Base-by-base conservation (phyloP, 2,888 invertebrate genomes). In the Philonicus albiceps region DNA sequence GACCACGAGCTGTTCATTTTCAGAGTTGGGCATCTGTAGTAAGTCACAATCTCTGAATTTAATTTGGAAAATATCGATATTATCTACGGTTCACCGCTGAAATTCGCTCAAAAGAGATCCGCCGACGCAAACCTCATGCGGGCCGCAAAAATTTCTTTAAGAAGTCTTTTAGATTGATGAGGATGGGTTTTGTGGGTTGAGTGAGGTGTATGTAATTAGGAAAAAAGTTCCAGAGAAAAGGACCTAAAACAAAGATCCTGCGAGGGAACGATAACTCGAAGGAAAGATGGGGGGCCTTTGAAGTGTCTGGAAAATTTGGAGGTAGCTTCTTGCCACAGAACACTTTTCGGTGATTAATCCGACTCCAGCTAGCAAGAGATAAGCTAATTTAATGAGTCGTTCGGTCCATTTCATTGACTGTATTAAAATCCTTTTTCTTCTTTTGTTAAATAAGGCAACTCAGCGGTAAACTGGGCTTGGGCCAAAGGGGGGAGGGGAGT, bases 21-120 rank as follows among this genome's bases (percentile, higher is more conserved):
- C 64, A 7, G 11, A 64, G 6, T 8, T 3, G 7, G 53, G 22
- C 64, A 64, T 27, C 22, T 0, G 19, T 43, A 78, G 40, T 78
- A 78, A 78, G 53, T 78, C 78, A 78, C 49, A 64, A 78, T 49
- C 78, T 78, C 43, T 49, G 78, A 37, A 78, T 78, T 78, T 16
- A 78, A 78, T 78, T 49, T 78, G 30, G 5, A 78, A 37, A 78
- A 49, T 78, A 78, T 78, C 49, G 78, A 78, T 49, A 43, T 78
- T 49, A 78, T 49, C 16, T 78, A 78, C 49, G 78, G 43, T 49
- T 78, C 30, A 11, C 74, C 49, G 37, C 37, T 49, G 53, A 78
- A 78, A 78, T 78, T 78, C 11, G 49, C 43, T 78, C 49, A 64
- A 64, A 64, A 27, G 11, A 64, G 19, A 64, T 27, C 64, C 40